Conservation (phyloP, 2,113 vertebrate species). For the Anolis sagrei region DNA sequence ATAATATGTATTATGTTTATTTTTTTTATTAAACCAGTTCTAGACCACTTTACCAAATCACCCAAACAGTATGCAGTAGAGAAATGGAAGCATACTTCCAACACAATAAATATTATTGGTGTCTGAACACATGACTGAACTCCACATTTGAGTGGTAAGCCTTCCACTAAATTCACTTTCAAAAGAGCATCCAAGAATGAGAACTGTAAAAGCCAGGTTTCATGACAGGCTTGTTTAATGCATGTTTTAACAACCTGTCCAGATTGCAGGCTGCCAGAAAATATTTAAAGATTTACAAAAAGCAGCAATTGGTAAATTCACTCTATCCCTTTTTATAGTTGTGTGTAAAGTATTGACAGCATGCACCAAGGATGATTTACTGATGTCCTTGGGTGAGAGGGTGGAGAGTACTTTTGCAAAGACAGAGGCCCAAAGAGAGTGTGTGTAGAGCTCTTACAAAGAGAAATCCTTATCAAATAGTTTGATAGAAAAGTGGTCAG, state of each 20-base stretch:
- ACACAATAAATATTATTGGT: too few species aligned
- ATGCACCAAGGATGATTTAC: not conserved
- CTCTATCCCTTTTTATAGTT: slow-evolving; percentile 10
- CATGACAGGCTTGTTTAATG: slow-evolving; percentile 26
- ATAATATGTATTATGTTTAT: not conserved
- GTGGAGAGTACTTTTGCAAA: too few species aligned
- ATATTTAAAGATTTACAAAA: not conserved
- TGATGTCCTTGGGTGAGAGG: not conserved
- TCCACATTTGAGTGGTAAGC: not conserved
- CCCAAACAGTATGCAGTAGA: not conserved
- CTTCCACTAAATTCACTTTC: slow-evolving; percentile 11
- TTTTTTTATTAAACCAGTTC: not conserved
- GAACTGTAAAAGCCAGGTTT: slow-evolving; percentile 2
- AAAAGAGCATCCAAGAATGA: not conserved
- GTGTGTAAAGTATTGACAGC: not conserved
- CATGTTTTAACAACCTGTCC: slow-evolving; percentile 16
- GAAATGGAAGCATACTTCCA: not conserved
- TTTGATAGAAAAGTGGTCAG: not conserved
- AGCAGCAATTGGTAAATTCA: not conserved
- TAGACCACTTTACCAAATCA: not conserved
- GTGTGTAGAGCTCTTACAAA: not conserved
- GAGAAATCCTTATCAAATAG: not conserved
- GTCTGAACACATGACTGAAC: not conserved
- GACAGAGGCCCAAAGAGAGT: not conserved
- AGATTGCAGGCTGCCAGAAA: slow-evolving; percentile 19